phyloP scores from a whole-genome alignment of 2,113 vertebrate genomes.

The Crotalus helleri region DNA sequence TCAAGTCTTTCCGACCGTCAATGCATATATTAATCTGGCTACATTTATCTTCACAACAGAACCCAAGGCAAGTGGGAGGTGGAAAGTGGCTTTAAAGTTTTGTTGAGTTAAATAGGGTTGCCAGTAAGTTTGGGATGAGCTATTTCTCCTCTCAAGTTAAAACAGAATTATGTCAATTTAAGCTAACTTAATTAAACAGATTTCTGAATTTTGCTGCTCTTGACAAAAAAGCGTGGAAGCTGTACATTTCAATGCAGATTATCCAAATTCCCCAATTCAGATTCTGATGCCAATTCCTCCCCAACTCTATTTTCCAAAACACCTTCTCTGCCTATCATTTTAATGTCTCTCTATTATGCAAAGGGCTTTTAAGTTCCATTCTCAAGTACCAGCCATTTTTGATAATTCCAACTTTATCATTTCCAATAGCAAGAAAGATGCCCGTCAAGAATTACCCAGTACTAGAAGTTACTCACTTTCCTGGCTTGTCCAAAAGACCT shows the following conservation, averaged over 20 bases:
- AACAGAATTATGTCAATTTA: background rate
- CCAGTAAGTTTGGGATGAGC: background rate
- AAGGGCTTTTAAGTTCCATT: background rate
- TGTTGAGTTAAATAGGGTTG: background rate
- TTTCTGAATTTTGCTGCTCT: background rate
- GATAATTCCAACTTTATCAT: background rate
- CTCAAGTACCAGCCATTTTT: background rate
- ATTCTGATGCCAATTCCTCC: background rate
- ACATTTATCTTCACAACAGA: background rate
- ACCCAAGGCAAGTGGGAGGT: background rate
- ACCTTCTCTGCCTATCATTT: background rate
- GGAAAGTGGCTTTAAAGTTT: background rate
- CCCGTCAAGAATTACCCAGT: background rate
- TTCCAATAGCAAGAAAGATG: background rate
- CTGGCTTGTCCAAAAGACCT: slow-evolving; percentile 93
- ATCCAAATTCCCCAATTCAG: background rate
- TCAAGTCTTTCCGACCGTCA: too few relatives aligned
- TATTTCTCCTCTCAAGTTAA: background rate
- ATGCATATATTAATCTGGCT: background rate
- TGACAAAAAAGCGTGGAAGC: background rate
- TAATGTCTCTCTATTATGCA: background rate
- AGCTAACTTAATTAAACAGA: background rate
- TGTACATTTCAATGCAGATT: background rate
- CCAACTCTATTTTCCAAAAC: too few relatives aligned
- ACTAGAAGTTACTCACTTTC: slow-evolving; percentile 83